Base-by-base conservation (phyloP, 2,888 invertebrate species). In the Pristionchus maxplancki region DNA sequence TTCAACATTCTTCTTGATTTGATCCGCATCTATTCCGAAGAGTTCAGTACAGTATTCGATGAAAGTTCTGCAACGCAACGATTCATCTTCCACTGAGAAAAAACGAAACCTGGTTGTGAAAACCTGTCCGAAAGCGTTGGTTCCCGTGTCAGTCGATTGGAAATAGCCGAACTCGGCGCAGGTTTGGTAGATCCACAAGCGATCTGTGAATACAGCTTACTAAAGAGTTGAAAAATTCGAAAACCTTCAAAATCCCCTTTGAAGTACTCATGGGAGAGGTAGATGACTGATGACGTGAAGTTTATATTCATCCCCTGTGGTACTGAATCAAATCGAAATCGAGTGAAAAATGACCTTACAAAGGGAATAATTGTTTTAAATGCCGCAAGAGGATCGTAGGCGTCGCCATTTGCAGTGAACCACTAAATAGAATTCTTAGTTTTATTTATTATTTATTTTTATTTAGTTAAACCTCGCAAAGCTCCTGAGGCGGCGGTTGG, bases 141-240 rank as follows among this genome's bases (percentile, higher is more conserved):
- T 44, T n/a, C 86, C 86, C n/a, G 34, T 28, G 40, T 86, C 44
- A 9, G 64, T 67, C 0, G 86, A 44, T 17, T 64, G 67, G 86
- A 86, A 86, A 58, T 86, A 86, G 0, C 86, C 86, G 67, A 86
- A 86, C 67, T 86, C 86, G 2, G 86, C 34, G n/a, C 86, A 86
- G 13, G 86, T 86, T n/a, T 86, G 86, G 40, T 44, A 86, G 28
- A 67, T 13, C 86, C 86, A 86, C 13, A 44, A 9, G 17, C 86
- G 67, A 37, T 31, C 83, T 83, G 15, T 9, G n/a, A n/a, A n/a
- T n/a, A n/a, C n/a, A n/a, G n/a, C n/a, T n/a, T n/a, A n/a, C n/a
- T n/a, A n/a, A 81, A 81, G 2, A 48, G 31, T 74, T 37, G 44
- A 40, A 34, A 74, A 44, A n/a, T 78, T 74, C 67, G 6, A 67